Conservation (phyloP, 2,113 vertebrate genomes). For the Synchiropus splendidus region DNA sequence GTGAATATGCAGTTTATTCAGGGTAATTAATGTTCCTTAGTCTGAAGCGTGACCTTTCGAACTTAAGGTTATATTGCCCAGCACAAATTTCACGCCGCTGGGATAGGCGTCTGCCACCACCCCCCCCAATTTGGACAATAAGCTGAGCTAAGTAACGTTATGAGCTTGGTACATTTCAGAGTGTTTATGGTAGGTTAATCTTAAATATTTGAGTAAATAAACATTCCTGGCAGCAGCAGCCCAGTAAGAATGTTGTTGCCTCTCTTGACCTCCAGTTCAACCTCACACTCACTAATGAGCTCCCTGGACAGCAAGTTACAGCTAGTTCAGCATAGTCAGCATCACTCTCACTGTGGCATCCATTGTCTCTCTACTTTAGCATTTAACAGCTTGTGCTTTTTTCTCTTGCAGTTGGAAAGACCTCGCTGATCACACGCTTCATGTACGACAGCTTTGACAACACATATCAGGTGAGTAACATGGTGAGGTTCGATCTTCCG, state of each 20-base stretch:
- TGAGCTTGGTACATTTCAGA: no score
- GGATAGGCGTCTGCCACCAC: no score
- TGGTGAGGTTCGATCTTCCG: no score
- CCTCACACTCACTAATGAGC: slow-evolving; percentile 45
- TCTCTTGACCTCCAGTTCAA: slow-evolving; percentile 31
- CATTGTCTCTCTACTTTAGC: not conserved
- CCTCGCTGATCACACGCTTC: slow-evolving; percentile 87
- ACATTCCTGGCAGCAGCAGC: slow-evolving; percentile 3
- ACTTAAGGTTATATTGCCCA: no score
- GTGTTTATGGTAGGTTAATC: not conserved
- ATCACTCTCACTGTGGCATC: slow-evolving; percentile 1
- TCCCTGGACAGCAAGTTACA: slow-evolving; percentile 37
- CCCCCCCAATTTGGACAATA: no score
- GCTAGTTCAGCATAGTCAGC: slow-evolving; percentile 11
- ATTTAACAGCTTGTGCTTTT: slow-evolving; percentile 28
- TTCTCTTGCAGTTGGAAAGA: slow-evolving; percentile 83
- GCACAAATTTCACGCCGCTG: no score
- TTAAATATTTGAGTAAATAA: no score
- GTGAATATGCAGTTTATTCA: no score
- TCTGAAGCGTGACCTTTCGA: no score
- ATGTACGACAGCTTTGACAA: slow-evolving; percentile 96
- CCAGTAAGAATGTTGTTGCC: slow-evolving; percentile 24
- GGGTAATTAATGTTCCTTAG: no score
- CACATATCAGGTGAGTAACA: slow-evolving; percentile 78
- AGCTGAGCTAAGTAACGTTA: no score